Evolutionary conservation across 1,140 invertebrate species (phyloP), one percentile per base, ranked within the genome.

Genomic region (Scylla paramamosain): DNA sequence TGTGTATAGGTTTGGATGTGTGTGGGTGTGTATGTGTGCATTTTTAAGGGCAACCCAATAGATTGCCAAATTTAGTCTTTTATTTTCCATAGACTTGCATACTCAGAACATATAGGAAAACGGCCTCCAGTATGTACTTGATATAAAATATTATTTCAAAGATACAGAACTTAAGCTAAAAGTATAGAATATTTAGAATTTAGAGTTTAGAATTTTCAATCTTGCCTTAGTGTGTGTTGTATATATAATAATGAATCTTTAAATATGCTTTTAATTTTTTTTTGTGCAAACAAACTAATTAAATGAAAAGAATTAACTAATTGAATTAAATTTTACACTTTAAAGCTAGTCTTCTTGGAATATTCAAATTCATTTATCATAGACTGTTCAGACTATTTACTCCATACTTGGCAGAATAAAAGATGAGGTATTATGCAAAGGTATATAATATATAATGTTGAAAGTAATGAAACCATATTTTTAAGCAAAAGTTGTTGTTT

Each of bases 51-150:
- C 77, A 94, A 39, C 29, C 59, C 32, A 32, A 94, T 77, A 89
- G 93, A 94, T 87, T 94, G 93, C 48, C 29, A 94, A 90, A 90
- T 90, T 39, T 77, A 94, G 93, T 67, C 67, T 94, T 94, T 90
- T 94, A 77, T 94, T 94, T 94, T 94, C 67, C n/a, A 32, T 94
- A 94, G 93, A 59, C 45, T n/a, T 67, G 93, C 93, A 94, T 94
- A 89, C 93, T 94, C 86, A 94, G 93, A 88, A 94, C 93, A 94
- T 94, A 88, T 94, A 94, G 93, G 93, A 94, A 93, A 94, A 94
- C 93, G 93, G 93, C 93, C 93, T 94, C 93, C 93, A 94, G 93
- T 89, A 94, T 86, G 52, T 94, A 94, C 48, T 89, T 94, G 59
- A 77, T 94, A 45, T 94, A 90, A 94, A 39, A 46, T 46, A 89